Evolutionary conservation across 2,888 invertebrate species (phyloP), one percentile per base, ranked within the genome.

Genomic region (Trilocha varians): DNA sequence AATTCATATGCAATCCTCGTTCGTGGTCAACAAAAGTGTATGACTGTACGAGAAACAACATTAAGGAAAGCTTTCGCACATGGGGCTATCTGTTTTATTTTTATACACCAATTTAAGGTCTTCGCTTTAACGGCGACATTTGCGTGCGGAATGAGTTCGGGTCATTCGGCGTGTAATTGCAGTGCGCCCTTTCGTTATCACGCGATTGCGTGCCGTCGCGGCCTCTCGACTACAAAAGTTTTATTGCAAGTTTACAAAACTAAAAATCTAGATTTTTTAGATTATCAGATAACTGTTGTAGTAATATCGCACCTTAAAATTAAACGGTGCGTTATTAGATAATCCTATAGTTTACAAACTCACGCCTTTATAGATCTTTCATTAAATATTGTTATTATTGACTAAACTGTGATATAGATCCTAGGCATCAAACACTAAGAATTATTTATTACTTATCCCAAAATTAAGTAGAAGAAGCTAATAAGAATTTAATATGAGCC

Each of bases 181-280:
- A 65, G 68, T 63, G 68, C 63, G 70, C 69, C 73, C 70, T 70
- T 70, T 68, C 53, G 51, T 46, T 49, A 57, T 54, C 80, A 82
- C 78, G 80, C 80, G 68, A 82, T 79, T 69, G 80, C 80, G 74
- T 80, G 80, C 34, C 15, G n/a, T 45, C 32, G 16, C 39, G 15
- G 18, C 13, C 14, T 13, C 33, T n/a, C 33, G 13, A 36, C 16
- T 25, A n/a, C n/a, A n/a, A n/a, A n/a, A n/a, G n/a, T 11, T 25
- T 25, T 25, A 14, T 14, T 16, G 15, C 36, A 15, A 4, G 13
- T 32, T 32, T 32, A 32, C 15, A 5, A 16, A 38, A 25, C 25
- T 25, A 11, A 9, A 25, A 25, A 25, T 25, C 25, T 3, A 9
- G 11, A 6, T 25, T n/a, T n/a, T n/a, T n/a, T n/a, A n/a, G n/a